phyloP scores from a whole-genome alignment of 2,888 invertebrate genomes.

The Arctia plantaginis region DNA sequence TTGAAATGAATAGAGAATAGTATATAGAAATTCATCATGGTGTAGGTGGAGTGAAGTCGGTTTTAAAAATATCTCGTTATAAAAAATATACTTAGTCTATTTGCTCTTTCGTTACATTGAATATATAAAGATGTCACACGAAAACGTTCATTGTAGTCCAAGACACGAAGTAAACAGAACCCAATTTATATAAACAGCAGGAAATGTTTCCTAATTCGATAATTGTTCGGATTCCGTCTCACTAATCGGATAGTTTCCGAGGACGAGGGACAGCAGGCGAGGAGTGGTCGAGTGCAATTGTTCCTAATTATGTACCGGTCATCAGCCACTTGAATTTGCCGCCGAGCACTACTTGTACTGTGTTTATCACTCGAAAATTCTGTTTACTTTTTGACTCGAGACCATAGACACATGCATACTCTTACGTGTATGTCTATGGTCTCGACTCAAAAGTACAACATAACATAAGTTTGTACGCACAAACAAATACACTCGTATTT shows the following conservation, averaged over 20 bases:
- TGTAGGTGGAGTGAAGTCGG: no score
- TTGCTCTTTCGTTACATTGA: background rate
- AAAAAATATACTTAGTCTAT: background rate
- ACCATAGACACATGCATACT: background rate
- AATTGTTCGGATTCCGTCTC: conserved; percentile 73
- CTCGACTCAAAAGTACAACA: background rate
- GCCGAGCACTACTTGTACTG: conserved; percentile 37
- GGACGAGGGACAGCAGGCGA: conserved; percentile 45
- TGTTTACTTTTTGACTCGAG: conserved; percentile 27
- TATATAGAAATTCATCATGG: no score
- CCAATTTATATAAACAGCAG: conserved; percentile 61
- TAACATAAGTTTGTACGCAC: background rate
- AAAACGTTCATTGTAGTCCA: background rate
- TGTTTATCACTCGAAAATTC: conserved; percentile 40
- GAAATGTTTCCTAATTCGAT: conserved; percentile 79
- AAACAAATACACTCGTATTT: conserved; percentile 13
- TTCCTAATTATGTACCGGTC: conserved; percentile 59
- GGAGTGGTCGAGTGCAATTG: conserved; percentile 57
- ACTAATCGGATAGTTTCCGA: conserved; percentile 62
- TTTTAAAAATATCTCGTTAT: no score
- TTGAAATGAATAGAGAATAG: no score
- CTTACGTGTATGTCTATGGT: no score
- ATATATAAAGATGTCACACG: background rate
- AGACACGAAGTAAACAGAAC: conserved; percentile 23
- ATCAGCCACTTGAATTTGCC: conserved; percentile 64